A percentile compares a stretch with the other conserved stretches of the same genome.
phyloP scores from a whole-genome alignment of 2,797 vertebrate species.

The Lacerta agilis region DNA sequence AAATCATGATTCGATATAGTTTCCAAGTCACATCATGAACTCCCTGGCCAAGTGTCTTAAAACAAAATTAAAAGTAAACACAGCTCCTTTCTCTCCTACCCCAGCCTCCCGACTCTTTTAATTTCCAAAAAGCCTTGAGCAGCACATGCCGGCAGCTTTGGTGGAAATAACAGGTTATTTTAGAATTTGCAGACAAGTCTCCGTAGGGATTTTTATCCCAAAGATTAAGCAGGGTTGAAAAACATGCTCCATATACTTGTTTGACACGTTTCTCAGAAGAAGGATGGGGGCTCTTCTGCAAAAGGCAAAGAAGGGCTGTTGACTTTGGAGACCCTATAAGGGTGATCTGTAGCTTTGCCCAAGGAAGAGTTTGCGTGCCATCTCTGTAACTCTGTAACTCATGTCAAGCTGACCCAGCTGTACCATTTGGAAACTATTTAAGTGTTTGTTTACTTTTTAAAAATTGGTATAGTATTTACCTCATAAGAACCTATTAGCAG shows the following conservation, averaged over 20 bases:
- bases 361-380: not conserved
- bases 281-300: not conserved
- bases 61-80: slow-evolving; percentile 77
- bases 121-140: slow-evolving; percentile 61
- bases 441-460: not conserved
- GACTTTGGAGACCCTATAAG: not conserved
- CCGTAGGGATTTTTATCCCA: slow-evolving; percentile 57
- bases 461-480: too few relatives aligned
- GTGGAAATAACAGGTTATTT: slow-evolving; percentile 72
- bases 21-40: slow-evolving; percentile 74
- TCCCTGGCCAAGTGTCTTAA: slow-evolving; percentile 71
- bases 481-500: too few relatives aligned
- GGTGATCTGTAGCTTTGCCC: not conserved
- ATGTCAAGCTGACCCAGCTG: not conserved
- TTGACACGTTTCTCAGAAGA: slow-evolving; percentile 2
- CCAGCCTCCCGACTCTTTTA: slow-evolving; percentile 49
- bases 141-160: slow-evolving; percentile 64
- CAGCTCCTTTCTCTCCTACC: slow-evolving; percentile 51
- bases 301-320: not conserved
- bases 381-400: too few relatives aligned
- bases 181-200: slow-evolving; percentile 57
- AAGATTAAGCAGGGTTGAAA: slow-evolving; percentile 55
- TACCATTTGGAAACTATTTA: not conserved
- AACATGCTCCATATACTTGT: not conserved
- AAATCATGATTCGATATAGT: slow-evolving; percentile 65